Conservation (phyloP, 1,140 invertebrate species). For the Diorhabda carinulata region DNA sequence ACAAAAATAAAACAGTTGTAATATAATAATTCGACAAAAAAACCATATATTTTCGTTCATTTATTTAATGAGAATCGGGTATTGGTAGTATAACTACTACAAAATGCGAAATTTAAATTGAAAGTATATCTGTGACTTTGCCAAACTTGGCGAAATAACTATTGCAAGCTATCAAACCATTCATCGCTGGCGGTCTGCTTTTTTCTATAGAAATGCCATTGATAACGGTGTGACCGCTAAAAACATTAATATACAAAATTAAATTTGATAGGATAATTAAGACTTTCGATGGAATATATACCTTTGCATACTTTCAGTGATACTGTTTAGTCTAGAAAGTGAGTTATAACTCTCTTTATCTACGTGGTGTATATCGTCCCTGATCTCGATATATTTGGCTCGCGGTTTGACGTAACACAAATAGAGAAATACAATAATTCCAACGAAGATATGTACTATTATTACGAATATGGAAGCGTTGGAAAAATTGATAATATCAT, state of each 20-base stretch:
- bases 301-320: slow-evolving; percentile 41
- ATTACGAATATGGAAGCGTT: slow-evolving; percentile 71
- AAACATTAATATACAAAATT: slow-evolving; percentile 19
- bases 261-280: neutral
- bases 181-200: slow-evolving; percentile 62
- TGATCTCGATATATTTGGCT: slow-evolving; percentile 39
- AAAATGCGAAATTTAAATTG: too few relatives aligned
- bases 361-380: slow-evolving; percentile 35
- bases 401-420: slow-evolving; percentile 26
- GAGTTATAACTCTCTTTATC: slow-evolving; percentile 4
- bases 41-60: neutral
- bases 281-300: slow-evolving; percentile 9
- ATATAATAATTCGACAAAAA: neutral
- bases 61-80: too few relatives aligned
- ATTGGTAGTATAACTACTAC: too few relatives aligned
- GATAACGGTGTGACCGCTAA: slow-evolving; percentile 41
- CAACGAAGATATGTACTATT: slow-evolving; percentile 60
- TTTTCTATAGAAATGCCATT: slow-evolving; percentile 56
- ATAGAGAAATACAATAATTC: slow-evolving; percentile 33
- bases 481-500: slow-evolving; percentile 69
- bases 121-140: slow-evolving; percentile 22
- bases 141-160: slow-evolving; percentile 66
- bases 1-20: neutral
- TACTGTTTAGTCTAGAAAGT: slow-evolving; percentile 25
- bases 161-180: slow-evolving; percentile 68